phyloP scores from a whole-genome alignment of 2,888 invertebrate species.

The Iselma pallidipennis region DNA sequence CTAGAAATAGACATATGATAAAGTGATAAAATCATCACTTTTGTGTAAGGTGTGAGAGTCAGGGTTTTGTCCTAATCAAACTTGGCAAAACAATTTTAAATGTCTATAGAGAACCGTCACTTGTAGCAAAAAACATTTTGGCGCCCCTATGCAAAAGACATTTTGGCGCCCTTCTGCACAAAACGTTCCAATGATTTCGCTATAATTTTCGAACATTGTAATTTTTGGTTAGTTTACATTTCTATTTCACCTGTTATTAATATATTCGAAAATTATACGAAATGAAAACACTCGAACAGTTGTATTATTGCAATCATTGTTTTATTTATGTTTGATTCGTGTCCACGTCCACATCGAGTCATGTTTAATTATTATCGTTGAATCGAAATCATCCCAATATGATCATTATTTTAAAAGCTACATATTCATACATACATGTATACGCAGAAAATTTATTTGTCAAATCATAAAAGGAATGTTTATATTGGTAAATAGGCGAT shows the following conservation, averaged over 20 bases:
- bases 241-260: neutral
- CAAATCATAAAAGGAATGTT: conserved; percentile 53
- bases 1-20: no score
- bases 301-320: conserved; percentile 14
- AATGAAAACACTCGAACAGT: conserved; percentile 9
- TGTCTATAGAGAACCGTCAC: no score
- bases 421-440: conserved; percentile 27
- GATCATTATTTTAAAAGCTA: conserved; percentile 36
- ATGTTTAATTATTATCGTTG: conserved; percentile 43
- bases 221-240: neutral
- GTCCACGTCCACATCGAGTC: conserved; percentile 27
- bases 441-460: conserved; percentile 52
- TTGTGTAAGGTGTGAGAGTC: no score
- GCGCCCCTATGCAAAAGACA: no score
- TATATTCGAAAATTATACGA: neutral
- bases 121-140: no score
- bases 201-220: no score
- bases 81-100: no score
- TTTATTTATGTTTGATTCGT: conserved; percentile 41
- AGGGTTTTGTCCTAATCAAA: no score
- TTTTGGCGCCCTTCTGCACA: no score
- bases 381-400: conserved; percentile 46
- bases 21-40: no score
- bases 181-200: no score
- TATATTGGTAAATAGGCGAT: conserved; percentile 50